Conservation (phyloP, 2,113 vertebrate genomes). For the Cephalopterus ornatus region DNA sequence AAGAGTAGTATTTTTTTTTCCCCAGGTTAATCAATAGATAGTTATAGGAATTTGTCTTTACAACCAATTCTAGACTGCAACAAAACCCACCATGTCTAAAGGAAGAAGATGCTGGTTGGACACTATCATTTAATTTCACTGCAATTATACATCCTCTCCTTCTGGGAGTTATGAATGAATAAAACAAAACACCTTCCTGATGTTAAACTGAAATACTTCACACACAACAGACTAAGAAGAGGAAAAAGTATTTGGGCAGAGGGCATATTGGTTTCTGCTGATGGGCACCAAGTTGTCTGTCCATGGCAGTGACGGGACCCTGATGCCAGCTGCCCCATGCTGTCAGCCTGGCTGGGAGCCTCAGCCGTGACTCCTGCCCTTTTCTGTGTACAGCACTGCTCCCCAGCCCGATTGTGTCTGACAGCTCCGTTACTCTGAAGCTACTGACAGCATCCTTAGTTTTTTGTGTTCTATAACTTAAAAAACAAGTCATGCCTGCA, state of each 20-base stretch:
- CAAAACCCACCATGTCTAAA: background rate
- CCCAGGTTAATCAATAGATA: background rate
- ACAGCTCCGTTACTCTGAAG: background rate
- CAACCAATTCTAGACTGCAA: background rate
- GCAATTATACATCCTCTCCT: background rate
- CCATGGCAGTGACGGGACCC: rapidly evolving
- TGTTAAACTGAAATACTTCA: background rate
- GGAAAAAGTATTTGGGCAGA: background rate
- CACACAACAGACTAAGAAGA: background rate
- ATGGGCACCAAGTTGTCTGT: background rate
- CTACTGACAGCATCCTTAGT: background rate
- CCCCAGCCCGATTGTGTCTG: rapidly evolving
- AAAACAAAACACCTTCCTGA: background rate
- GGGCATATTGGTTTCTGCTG: background rate
- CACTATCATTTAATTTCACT: background rate
- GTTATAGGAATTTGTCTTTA: background rate
- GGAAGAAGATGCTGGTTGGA: background rate
- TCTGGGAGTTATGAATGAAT: background rate
- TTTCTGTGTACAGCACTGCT: background rate
- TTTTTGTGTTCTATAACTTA: background rate
- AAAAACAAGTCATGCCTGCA: background rate
- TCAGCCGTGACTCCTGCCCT: rapidly evolving
- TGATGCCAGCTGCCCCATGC: rapidly evolving
- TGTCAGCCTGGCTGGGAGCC: background rate
- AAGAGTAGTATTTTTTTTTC: background rate